These are phyloP conservation scores for Margaritifera margaritifera DNA, from an alignment of 2,888 invertebrate genomes.

Conservation along the genomic window DNA sequence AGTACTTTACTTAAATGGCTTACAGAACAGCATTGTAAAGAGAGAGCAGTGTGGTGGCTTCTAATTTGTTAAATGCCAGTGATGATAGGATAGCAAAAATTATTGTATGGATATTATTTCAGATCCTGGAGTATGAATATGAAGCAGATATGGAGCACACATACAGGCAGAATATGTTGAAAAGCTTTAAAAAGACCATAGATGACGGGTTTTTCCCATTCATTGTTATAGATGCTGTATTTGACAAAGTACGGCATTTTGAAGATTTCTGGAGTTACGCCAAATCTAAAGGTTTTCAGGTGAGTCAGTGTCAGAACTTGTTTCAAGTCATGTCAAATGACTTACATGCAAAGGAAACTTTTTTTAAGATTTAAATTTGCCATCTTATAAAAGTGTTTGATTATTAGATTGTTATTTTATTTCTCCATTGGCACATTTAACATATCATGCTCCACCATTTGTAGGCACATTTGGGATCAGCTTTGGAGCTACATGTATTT, in stretches of 20 bases:
- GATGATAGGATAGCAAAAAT: too few relatives aligned
- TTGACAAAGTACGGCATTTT: conserved; percentile 83
- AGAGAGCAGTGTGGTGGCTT: too few relatives aligned
- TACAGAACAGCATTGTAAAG: too few relatives aligned
- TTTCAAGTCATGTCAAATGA: not conserved
- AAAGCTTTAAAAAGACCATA: conserved; percentile 91
- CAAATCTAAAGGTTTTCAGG: conserved; percentile 86
- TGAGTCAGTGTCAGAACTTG: conserved; percentile 67
- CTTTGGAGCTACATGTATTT: too few relatives aligned
- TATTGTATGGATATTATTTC: conserved; percentile 31
- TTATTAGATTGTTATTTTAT: too few relatives aligned
- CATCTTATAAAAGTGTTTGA: not conserved
- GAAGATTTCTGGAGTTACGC: conserved; percentile 92
- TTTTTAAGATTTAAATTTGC: not conserved
- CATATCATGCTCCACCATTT: too few relatives aligned
- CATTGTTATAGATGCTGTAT: conserved; percentile 92
- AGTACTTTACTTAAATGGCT: too few relatives aligned
- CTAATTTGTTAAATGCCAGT: too few relatives aligned
- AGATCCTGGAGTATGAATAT: conserved; percentile 90
- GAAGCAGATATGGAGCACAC: conserved; percentile 87
- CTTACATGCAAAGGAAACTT: not conserved
- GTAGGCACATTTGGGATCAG: too few relatives aligned
- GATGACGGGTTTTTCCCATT: conserved; percentile 93
- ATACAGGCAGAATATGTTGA: conserved; percentile 86
- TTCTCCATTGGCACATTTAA: too few relatives aligned